A percentile compares a stretch with the other conserved stretches of the same genome.
phyloP scores from a whole-genome alignment of 2,888 invertebrate genomes.

The Trichogramma dendrolimi region DNA sequence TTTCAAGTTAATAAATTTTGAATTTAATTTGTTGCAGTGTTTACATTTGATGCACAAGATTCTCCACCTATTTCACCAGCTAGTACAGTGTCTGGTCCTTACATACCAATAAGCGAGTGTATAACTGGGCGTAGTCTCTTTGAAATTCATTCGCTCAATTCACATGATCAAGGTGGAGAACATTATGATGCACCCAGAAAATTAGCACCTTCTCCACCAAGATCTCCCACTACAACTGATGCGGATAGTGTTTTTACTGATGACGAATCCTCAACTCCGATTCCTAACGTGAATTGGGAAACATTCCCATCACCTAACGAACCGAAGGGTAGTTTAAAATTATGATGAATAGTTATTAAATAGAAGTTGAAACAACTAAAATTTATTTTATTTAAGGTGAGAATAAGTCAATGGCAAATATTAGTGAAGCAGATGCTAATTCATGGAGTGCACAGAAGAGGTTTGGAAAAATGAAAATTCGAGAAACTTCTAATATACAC shows the following conservation, averaged over 20 bases:
- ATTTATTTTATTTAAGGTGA: constrained; percentile 37
- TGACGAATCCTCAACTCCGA: constrained; percentile 57
- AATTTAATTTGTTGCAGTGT: constrained; percentile 36
- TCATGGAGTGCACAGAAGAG: constrained; percentile 58
- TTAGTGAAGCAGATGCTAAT: constrained; percentile 58
- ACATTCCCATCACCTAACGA: constrained; percentile 47
- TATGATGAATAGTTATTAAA: not conserved
- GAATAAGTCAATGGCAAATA: constrained; percentile 57
- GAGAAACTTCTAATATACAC: constrained; percentile 41
- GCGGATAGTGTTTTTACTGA: constrained; percentile 69
- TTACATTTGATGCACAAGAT: constrained; percentile 52
- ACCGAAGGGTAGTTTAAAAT: not conserved
- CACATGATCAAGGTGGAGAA: constrained; percentile 44
- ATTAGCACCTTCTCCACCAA: constrained; percentile 46
- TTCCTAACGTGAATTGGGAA: constrained; percentile 55
- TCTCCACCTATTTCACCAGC: constrained; percentile 64
- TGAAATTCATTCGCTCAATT: constrained; percentile 46
- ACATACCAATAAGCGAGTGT: constrained; percentile 90
- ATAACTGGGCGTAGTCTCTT: constrained; percentile 70
- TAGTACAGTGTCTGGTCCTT: constrained; percentile 69
- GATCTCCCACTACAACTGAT: constrained; percentile 59
- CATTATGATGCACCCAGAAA: constrained; percentile 45
- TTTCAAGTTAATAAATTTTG: constrained; percentile 12
- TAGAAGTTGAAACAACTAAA: not conserved
- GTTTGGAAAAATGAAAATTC: constrained; percentile 54